Evolutionary conservation across 1,140 invertebrate species (phyloP), one percentile per base, ranked within the genome.

Genomic region (Bactericera cockerelli): DNA sequence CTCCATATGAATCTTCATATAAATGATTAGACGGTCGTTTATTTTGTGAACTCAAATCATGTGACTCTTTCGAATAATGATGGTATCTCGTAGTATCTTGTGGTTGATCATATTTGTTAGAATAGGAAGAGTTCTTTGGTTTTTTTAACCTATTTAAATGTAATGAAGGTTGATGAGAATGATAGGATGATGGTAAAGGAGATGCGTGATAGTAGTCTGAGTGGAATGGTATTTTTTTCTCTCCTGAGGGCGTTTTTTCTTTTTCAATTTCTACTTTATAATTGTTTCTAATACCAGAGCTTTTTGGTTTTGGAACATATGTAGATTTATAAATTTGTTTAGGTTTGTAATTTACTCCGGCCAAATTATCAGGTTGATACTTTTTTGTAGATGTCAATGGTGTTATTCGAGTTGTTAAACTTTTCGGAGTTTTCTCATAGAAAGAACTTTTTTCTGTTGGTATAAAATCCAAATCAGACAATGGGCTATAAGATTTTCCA

Each of bases 241-340:
- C n/a, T n/a, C n/a, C n/a, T n/a, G n/a, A n/a, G n/a, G n/a, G n/a
- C n/a, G n/a, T n/a, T n/a, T n/a, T n/a, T n/a, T n/a, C n/a, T n/a
- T n/a, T n/a, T n/a, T n/a, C n/a, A n/a, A n/a, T n/a, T n/a, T n/a
- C n/a, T n/a, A n/a, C n/a, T n/a, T n/a, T n/a, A n/a, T n/a, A n/a
- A n/a, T n/a, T n/a, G n/a, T n/a, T n/a, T n/a, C n/a, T n/a, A n/a
- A n/a, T n/a, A n/a, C n/a, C n/a, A n/a, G n/a, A n/a, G n/a, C n/a
- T n/a, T n/a, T n/a, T n/a, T 49, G 42, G 8, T 49, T 49, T 49
- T 6, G 42, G 42, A 16, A 49, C 42, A n/a, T 49, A 33, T 6
- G 24, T 57, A 21, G 42, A 49, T 49, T 57, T 33, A 22, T 57
- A 49, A 10, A 6, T 49, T 49, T 49, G 42, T 49, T 49, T 49